Percentiles rank a stretch among this genome's conserved stretches.
Evolutionary conservation across 2,797 vertebrate genomes (phyloP).

Genomic region (Sparidentex hasta): DNA sequence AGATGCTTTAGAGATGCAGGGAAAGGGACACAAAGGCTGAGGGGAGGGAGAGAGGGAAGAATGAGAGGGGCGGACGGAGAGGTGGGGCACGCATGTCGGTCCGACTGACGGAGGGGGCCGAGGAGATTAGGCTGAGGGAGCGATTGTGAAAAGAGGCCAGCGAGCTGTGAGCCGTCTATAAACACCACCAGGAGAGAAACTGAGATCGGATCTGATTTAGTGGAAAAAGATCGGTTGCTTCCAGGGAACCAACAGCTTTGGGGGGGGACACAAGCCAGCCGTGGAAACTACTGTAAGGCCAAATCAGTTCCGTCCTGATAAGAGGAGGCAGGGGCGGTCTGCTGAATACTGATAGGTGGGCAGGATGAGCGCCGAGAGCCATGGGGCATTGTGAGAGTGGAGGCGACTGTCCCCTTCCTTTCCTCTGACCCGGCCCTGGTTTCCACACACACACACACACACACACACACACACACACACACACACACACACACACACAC

Average conservation of each 20-base stretch:
- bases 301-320: conserved; percentile 74
- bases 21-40: conserved; percentile 51
- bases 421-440: conserved; percentile 67
- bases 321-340: conserved; percentile 61
- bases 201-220: conserved; percentile 30
- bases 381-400: conserved; percentile 19
- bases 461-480: conserved; percentile 31
- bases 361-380: conserved; percentile 58
- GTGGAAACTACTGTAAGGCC: conserved; percentile 58
- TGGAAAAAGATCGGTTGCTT: conserved; percentile 47
- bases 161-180: conserved; percentile 37
- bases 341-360: conserved; percentile 72
- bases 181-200: conserved; percentile 37
- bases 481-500: conserved; percentile 23
- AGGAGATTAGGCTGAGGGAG: conserved; percentile 54
- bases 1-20: conserved; percentile 51
- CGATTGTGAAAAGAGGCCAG: conserved; percentile 44
- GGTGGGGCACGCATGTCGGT: conserved; percentile 49
- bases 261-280: conserved; percentile 37
- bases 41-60: not conserved
- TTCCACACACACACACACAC: conserved; percentile 31
- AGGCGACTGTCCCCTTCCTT: conserved; percentile 43
- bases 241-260: conserved; percentile 36
- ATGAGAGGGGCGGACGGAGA: conserved; percentile 10
- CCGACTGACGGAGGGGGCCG: conserved; percentile 56